Percentiles rank a stretch among this genome's conserved stretches.
phyloP scores from a whole-genome alignment of 2,888 invertebrate species.

The Caenorhabditis virilis region DNA sequence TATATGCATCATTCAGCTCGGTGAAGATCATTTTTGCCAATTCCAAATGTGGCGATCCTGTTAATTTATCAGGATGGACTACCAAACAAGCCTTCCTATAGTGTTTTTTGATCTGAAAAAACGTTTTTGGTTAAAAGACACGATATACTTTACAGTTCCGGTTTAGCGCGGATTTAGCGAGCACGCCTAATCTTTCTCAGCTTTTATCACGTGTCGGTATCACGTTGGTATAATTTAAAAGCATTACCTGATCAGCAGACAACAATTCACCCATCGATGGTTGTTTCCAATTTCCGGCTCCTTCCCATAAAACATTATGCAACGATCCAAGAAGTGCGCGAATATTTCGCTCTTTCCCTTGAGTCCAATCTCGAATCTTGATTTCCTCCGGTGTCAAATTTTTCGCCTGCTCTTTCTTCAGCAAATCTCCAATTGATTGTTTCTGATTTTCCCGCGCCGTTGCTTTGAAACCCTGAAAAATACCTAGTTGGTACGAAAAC shows the following conservation, averaged over 20 bases:
- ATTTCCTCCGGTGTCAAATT: constrained; percentile 42
- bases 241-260: constrained; percentile 81
- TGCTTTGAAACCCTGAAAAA: constrained; percentile 38
- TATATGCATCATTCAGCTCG: constrained; percentile 98
- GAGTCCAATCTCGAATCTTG: constrained; percentile 78
- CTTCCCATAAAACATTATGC: constrained; percentile 77
- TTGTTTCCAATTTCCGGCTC: constrained; percentile 84
- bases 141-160: no score
- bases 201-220: no score
- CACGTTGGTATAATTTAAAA: no score
- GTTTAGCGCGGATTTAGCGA: no score
- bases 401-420: constrained; percentile 33
- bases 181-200: no score
- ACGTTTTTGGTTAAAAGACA: no score
- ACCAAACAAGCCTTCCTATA: constrained; percentile 93
- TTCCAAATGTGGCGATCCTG: constrained; percentile 76
- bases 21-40: constrained; percentile 95
- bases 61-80: constrained; percentile 92
- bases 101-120: constrained; percentile 86
- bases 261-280: constrained; percentile 94
- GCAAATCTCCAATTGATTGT: constrained; percentile 31
- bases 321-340: constrained; percentile 91
- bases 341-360: constrained; percentile 94
- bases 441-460: constrained; percentile 22
- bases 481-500: not conserved